Evolutionary conservation across 1,140 invertebrate genomes (phyloP), one percentile per base, ranked within the genome.

Genomic region (Physella acuta): DNA sequence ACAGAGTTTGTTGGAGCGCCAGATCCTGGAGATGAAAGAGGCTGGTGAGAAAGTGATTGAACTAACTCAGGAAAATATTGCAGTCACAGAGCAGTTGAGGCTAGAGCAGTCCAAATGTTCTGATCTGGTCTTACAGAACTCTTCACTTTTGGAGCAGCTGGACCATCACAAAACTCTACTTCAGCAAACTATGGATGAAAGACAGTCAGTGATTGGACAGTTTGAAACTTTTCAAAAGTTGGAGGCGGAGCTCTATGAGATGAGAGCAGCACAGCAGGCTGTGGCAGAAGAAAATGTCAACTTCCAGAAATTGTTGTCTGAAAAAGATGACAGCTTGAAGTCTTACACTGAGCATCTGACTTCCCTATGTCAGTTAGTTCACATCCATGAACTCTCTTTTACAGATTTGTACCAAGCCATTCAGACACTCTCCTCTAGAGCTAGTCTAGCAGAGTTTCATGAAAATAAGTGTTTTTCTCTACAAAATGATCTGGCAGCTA

Each of bases 31-130:
- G 16, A 66, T 37, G 31, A 26, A 55, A 16, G 34, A 24, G 24
- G 16, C 55, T 44, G 11, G 37, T 11, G 49, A 55, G 1, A 34
- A 55, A 36, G 2, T 66, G 24, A 4, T 26, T 8, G 44, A 63
- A 26, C 8, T 60, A 8, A 28, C 63, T 5, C 2, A 59, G 11
- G 70, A 71, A 33, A 71, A 34, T 28, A n/a, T 17, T 8, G n/a
- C 28, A 49, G 36, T 71, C 0, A 34, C 52, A 55, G 58, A 64
- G n/a, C 51, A 59, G n/a, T 26, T 65, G 55, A 49, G n/a, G 3
- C 53, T 31, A 17, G 28, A 56, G 11, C 3, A 4, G 3, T 14
- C 24, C 28, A 30, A 30, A 11, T 17, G 5, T 26, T 56, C 53
- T 3, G 26, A 56, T 26, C 16, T 31, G n/a, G 53, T 31, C 28